Conservation (phyloP, 2,113 vertebrate genomes). For the Miniopterus natalensis region DNA sequence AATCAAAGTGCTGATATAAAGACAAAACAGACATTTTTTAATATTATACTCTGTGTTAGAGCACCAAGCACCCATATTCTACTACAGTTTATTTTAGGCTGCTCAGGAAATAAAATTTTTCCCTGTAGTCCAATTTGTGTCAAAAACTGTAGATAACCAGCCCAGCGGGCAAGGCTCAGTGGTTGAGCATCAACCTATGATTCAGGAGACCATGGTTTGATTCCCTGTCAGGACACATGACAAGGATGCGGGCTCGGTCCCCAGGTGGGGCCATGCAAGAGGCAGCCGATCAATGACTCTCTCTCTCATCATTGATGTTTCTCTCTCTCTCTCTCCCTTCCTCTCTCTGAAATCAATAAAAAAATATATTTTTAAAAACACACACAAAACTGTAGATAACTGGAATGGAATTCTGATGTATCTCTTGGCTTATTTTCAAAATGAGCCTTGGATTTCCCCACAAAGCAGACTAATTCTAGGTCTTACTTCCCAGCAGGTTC, state of each 20-base stretch:
- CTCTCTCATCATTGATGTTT: too few relatives aligned
- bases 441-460: background rate
- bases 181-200: too few relatives aligned
- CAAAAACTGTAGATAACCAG: background rate
- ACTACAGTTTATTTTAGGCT: background rate
- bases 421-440: background rate
- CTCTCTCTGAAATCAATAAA: too few relatives aligned
- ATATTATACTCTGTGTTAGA: conserved; percentile 1
- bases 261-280: too few relatives aligned
- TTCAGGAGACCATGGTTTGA: too few relatives aligned
- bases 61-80: background rate
- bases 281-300: too few relatives aligned
- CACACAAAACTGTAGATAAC: background rate
- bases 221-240: too few relatives aligned
- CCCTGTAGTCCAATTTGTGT: background rate
- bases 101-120: background rate
- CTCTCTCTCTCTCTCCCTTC: too few relatives aligned
- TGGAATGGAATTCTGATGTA: background rate
- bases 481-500: background rate
- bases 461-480: conserved; percentile 21
- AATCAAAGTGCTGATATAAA: background rate
- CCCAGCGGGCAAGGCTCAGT: too few relatives aligned
- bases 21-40: background rate
- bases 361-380: too few relatives aligned
- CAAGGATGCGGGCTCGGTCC: too few relatives aligned